Evolutionary conservation across 2,888 invertebrate species (phyloP), one percentile per base, ranked within the genome.

Genomic region (Thereva nobilitata): DNA sequence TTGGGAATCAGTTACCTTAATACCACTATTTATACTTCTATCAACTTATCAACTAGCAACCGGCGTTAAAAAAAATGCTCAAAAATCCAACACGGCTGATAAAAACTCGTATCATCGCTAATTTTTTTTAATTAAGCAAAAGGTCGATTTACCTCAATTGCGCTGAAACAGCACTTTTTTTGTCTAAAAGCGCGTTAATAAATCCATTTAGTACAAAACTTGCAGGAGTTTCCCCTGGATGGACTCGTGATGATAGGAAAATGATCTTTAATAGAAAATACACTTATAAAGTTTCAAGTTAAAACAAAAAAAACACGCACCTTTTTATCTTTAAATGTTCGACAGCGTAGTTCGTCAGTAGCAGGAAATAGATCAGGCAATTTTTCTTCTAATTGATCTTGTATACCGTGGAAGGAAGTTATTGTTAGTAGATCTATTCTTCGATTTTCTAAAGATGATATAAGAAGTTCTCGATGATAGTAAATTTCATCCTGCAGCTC

Each of bases 211-310:
- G 88, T 9, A 95, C 94, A 81, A 91, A 93, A 79, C 91, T 93
- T 1, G 93, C 91, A 1, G 94, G 95, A 0, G 94, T 94, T 81
- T 95, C 95, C 1, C 95, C 95, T 9, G 95, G 95, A 80, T 95
- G 95, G 59, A 95, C 95, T 68, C 95, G 84, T 4, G 94, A 93
- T 68, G 92, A 93, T 74, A 95, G 82, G 78, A 95, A 90, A 73
- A 93, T 88, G 5, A 94, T 86, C 90, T 90, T 76, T 9, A 40
- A 42, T 8, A 64, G 42, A 54, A 54, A n/a, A 12, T 49, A 53
- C 47, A 41, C 40, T 7, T 59, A 59, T 44, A 68, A 38, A 10
- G 7, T 41, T 44, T 47, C 10, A 53, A 59, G 52, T 57, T n/a
- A 47, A 45, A 45, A 37, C 53, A 56, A 41, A 56, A 8, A 38